Conservation (phyloP, 2,797 vertebrate species). For the Melanotaenia trifasciata region DNA sequence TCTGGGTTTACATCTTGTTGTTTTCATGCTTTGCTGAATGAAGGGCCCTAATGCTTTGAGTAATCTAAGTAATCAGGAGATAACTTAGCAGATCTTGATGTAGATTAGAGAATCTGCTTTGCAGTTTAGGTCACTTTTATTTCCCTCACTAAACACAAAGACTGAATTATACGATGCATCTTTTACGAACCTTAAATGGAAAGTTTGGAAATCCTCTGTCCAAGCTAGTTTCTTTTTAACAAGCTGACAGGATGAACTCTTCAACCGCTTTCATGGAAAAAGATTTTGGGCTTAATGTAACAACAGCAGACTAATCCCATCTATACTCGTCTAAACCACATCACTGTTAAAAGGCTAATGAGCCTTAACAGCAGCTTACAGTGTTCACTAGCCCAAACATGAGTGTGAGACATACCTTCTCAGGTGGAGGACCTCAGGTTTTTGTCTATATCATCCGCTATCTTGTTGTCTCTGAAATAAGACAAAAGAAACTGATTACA, state of each 20-base stretch:
- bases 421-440: constrained; percentile 66
- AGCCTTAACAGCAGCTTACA: constrained; percentile 37
- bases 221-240: not conserved
- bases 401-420: constrained; percentile 72
- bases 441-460: constrained; percentile 77
- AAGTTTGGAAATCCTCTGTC: not conserved
- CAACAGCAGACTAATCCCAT: constrained; percentile 57
- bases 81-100: not conserved
- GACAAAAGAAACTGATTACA: constrained; percentile 27
- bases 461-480: constrained; percentile 68
- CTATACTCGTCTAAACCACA: constrained; percentile 42
- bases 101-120: not conserved
- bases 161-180: not conserved
- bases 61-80: not conserved
- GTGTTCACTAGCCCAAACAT: constrained; percentile 27
- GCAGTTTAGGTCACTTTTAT: not conserved
- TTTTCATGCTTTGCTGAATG: too few species aligned
- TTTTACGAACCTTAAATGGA: not conserved
- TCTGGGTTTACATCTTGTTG: too few species aligned
- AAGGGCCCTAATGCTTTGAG: too few species aligned
- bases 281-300: constrained; percentile 37
- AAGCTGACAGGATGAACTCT: not conserved
- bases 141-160: not conserved
- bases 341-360: constrained; percentile 41
- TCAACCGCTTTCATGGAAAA: constrained; percentile 15